Percentiles rank a stretch among this genome's conserved stretches.
phyloP scores from a whole-genome alignment of 1,140 invertebrate species.

The Drosophila littoralis region DNA sequence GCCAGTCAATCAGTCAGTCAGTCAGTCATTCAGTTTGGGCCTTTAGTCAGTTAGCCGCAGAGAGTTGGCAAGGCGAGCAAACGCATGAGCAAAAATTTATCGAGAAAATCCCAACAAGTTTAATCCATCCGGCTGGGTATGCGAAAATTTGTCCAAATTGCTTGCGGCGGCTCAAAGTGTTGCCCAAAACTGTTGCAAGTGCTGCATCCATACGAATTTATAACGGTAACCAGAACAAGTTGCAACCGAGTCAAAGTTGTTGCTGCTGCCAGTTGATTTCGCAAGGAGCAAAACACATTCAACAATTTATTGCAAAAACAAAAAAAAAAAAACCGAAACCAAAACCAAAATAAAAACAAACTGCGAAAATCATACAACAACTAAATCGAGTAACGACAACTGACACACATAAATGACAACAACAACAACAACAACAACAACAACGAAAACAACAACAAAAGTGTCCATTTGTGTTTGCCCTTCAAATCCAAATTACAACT shows the following conservation, averaged over 20 bases:
- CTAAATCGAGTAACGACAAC: slow-evolving; percentile 27
- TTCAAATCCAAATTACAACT: slow-evolving; percentile 49
- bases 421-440: slow-evolving; percentile 14
- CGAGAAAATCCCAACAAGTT: slow-evolving; percentile 48
- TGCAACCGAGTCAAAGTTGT: slow-evolving; percentile 33
- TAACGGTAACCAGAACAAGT: slow-evolving; percentile 45
- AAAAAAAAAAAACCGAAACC: too few species aligned
- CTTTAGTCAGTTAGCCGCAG: slow-evolving; percentile 3
- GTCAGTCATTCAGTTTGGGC: slow-evolving; percentile 3
- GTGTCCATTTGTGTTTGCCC: slow-evolving; percentile 38
- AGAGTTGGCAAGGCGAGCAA: slow-evolving; percentile 22
- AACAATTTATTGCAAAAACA: slow-evolving; percentile 23
- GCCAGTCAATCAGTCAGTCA: slow-evolving; percentile 17
- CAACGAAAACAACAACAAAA: slow-evolving; percentile 21
- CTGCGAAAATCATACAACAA: slow-evolving; percentile 30
- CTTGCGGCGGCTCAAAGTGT: slow-evolving; percentile 17
- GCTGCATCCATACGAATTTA: slow-evolving; percentile 30
- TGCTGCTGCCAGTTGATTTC: slow-evolving; percentile 20
- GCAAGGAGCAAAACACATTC: slow-evolving; percentile 9
- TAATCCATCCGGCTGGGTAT: slow-evolving; percentile 27
- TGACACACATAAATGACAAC: slow-evolving; percentile 38
- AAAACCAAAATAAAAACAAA: neutral
- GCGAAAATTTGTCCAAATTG: slow-evolving; percentile 48
- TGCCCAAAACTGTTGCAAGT: slow-evolving; percentile 25
- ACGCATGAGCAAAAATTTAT: slow-evolving; percentile 32